Conservation (phyloP, 2,797 vertebrate genomes). For the Craterocephalus amniculus region DNA sequence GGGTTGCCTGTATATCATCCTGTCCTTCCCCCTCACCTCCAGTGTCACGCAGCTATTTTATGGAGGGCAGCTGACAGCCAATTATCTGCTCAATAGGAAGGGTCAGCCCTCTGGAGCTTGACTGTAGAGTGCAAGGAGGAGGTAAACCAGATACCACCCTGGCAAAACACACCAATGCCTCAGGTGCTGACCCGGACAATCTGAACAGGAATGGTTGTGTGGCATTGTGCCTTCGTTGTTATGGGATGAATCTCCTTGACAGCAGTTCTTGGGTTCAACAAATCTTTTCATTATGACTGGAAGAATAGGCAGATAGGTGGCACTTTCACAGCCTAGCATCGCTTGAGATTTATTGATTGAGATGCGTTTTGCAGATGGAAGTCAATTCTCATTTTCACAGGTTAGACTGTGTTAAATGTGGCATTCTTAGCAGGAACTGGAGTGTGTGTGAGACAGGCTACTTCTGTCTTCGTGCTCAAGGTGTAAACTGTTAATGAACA, state of each 20-base stretch:
- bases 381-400: conserved; percentile 42
- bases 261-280: conserved; percentile 24
- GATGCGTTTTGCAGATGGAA: conserved; percentile 19
- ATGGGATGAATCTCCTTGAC: conserved; percentile 12
- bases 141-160: conserved; percentile 37
- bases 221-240: conserved; percentile 16
- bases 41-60: conserved; percentile 68
- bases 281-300: conserved; percentile 7
- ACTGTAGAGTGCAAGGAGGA: conserved; percentile 31
- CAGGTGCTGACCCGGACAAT: conserved; percentile 45
- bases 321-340: conserved; percentile 10
- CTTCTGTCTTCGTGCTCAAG: conserved; percentile 6
- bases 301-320: conserved; percentile 17
- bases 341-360: conserved; percentile 13
- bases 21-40: conserved; percentile 56
- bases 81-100: conserved; percentile 72
- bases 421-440: conserved; percentile 11
- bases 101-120: conserved; percentile 63
- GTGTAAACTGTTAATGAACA: conserved; percentile 8
- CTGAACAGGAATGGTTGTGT: conserved; percentile 25
- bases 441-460: neutral
- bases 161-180: conserved; percentile 30
- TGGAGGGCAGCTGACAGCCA: conserved; percentile 72
- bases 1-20: conserved; percentile 62
- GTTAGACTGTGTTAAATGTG: conserved; percentile 13